phyloP scores from a whole-genome alignment of 2,113 vertebrate genomes.

The Gymnocephalus cernua region DNA sequence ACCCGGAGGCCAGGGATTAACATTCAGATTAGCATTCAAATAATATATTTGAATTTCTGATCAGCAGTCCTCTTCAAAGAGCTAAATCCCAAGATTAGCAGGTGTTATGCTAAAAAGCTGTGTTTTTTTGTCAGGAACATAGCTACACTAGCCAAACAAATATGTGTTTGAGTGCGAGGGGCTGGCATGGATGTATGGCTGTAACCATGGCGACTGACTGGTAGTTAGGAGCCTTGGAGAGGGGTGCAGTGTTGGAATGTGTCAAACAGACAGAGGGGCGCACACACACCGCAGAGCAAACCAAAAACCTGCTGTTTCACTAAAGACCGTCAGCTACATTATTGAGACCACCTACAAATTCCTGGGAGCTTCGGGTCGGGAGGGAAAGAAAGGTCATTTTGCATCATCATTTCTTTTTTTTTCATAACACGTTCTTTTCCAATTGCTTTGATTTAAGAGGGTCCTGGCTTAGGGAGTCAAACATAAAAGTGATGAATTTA shows the following conservation, averaged over 20 bases:
- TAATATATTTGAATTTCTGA: slow-evolving; percentile 94
- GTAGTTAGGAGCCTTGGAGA: slow-evolving; percentile 81
- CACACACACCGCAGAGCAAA: slow-evolving; percentile 76
- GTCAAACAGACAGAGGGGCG: slow-evolving; percentile 81
- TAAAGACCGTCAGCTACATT: slow-evolving; percentile 75
- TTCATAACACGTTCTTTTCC: slow-evolving; percentile 5
- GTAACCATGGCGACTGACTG: slow-evolving; percentile 90
- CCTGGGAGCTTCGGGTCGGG: slow-evolving; percentile 37
- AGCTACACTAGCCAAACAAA: slow-evolving; percentile 96
- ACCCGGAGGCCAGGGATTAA: slow-evolving; percentile 88
- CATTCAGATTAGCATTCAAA: slow-evolving; percentile 90
- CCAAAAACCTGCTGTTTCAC: slow-evolving; percentile 82
- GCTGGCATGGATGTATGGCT: slow-evolving; percentile 89
- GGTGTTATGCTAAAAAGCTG: slow-evolving; percentile 91
- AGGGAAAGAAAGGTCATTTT: slow-evolving; percentile 54
- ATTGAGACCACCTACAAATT: slow-evolving; percentile 78
- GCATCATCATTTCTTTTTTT: slow-evolving; percentile 33
- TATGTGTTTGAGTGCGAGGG: slow-evolving; percentile 93
- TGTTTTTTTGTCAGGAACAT: slow-evolving; percentile 86
- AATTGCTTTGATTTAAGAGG: slow-evolving; percentile 48
- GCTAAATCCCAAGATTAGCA: slow-evolving; percentile 89
- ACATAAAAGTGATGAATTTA: slow-evolving; percentile 61
- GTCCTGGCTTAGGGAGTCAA: slow-evolving; percentile 10
- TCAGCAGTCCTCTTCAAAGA: slow-evolving; percentile 87
- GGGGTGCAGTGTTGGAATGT: slow-evolving; percentile 83